These are phyloP conservation scores for Triops cancriformis DNA, from an alignment of 1,140 invertebrate genomes.

Conservation along the genomic window DNA sequence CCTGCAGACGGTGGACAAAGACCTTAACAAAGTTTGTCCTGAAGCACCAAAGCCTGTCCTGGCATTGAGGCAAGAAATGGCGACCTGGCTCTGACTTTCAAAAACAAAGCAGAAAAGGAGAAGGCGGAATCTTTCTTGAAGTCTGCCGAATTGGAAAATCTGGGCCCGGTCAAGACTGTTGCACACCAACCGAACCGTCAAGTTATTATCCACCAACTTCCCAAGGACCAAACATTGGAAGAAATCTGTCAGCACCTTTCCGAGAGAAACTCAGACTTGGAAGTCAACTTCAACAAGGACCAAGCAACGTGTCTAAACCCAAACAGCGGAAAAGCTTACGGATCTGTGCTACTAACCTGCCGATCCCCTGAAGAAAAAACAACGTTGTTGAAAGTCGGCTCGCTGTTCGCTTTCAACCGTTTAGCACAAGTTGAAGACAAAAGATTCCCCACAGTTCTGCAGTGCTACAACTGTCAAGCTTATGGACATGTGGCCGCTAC, in stretches of 20 bases:
- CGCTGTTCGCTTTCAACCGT: conserved; percentile 16
- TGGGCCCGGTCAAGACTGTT: too few species aligned
- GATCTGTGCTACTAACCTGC: too few species aligned
- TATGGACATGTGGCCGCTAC: neutral
- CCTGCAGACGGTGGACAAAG: too few species aligned
- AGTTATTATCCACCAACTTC: conserved; percentile 6
- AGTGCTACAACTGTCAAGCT: conserved; percentile 16
- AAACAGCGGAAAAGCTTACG: too few species aligned
- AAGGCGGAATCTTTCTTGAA: conserved; percentile 6
- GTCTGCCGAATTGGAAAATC: too few species aligned
- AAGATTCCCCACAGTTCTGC: too few species aligned
- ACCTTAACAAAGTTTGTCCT: too few species aligned
- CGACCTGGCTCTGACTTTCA: conserved; percentile 14
- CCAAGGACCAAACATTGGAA: neutral
- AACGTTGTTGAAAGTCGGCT: neutral
- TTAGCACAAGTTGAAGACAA: conserved; percentile 1
- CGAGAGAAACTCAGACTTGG: conserved; percentile 3
- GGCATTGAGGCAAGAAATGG: neutral
- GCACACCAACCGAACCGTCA: neutral
- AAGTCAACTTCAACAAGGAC: neutral
- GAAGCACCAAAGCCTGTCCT: neutral
- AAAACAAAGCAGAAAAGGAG: neutral
- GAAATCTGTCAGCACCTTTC: neutral
- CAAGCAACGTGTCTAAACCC: too few species aligned
- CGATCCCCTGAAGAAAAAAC: neutral